Evolutionary conservation across 2,888 invertebrate genomes (phyloP).

Genomic region (Agrenia bidenticulata): DNA sequence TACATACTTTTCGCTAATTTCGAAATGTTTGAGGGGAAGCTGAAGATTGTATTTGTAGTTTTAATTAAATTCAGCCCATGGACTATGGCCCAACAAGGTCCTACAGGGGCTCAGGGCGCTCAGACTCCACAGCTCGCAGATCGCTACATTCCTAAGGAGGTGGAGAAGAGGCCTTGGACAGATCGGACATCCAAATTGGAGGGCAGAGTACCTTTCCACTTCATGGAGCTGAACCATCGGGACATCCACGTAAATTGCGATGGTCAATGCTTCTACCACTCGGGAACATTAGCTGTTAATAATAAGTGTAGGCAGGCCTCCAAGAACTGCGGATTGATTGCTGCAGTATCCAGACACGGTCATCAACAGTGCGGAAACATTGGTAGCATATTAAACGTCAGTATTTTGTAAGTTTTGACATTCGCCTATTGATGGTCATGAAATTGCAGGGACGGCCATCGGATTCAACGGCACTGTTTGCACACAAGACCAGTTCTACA

Average conservation of each 20-base stretch:
- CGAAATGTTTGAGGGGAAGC: not conserved
- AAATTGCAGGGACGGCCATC: too few relatives aligned
- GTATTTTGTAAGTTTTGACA: too few relatives aligned
- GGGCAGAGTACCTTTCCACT: not conserved
- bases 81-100: too few relatives aligned
- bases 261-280: conserved; percentile 6
- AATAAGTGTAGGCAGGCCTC: not conserved
- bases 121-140: not conserved
- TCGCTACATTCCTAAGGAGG: not conserved
- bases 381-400: too few relatives aligned
- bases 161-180: conserved; percentile 1
- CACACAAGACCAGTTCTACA: not conserved
- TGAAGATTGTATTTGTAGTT: too few relatives aligned
- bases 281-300: not conserved
- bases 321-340: conserved; percentile 2
- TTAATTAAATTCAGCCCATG: too few relatives aligned
- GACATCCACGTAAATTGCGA: not conserved
- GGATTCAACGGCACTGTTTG: too few relatives aligned
- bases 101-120: not conserved
- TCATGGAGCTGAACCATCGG: not conserved
- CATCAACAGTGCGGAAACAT: not conserved
- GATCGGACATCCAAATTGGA: not conserved
- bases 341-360: not conserved
- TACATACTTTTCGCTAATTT: too few relatives aligned
- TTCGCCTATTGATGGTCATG: too few relatives aligned